These are phyloP conservation scores for Protonibea diacanthus DNA, from an alignment of 2,797 vertebrate species.

Conservation along the genomic window DNA sequence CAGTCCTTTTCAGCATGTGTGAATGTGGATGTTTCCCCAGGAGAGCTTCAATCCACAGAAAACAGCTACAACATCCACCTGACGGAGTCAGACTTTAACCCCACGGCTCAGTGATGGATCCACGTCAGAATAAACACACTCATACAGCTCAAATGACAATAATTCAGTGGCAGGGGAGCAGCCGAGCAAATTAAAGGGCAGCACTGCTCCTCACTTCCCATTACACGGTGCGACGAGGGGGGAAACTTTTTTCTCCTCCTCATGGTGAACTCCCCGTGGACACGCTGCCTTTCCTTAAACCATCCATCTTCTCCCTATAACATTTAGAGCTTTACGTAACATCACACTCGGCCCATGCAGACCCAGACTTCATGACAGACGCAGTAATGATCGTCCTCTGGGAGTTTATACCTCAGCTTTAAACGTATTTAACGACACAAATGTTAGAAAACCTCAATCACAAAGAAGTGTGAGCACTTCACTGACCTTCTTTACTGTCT, in stretches of 20 bases:
- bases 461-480: too few relatives aligned
- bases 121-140: constrained; percentile 14
- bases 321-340: constrained; percentile 64
- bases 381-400: neutral
- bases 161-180: constrained; percentile 45
- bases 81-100: too few relatives aligned
- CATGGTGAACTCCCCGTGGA: constrained; percentile 66
- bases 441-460: too few relatives aligned
- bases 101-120: neutral
- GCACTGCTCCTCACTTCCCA: constrained; percentile 59
- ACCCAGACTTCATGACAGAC: constrained; percentile 48
- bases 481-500: too few relatives aligned
- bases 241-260: constrained; percentile 40
- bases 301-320: constrained; percentile 64
- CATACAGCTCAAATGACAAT: constrained; percentile 36
- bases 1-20: too few relatives aligned
- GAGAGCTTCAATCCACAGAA: too few relatives aligned
- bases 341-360: constrained; percentile 41
- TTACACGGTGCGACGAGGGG: constrained; percentile 51
- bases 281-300: constrained; percentile 40
- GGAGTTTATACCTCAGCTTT: too few relatives aligned
- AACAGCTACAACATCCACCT: too few relatives aligned
- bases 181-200: constrained; percentile 74
- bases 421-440: too few relatives aligned
- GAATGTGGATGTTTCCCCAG: too few relatives aligned